These are phyloP conservation scores for Philhelius pedissequus DNA, from an alignment of 2,888 invertebrate genomes.

Conservation along the genomic window DNA sequence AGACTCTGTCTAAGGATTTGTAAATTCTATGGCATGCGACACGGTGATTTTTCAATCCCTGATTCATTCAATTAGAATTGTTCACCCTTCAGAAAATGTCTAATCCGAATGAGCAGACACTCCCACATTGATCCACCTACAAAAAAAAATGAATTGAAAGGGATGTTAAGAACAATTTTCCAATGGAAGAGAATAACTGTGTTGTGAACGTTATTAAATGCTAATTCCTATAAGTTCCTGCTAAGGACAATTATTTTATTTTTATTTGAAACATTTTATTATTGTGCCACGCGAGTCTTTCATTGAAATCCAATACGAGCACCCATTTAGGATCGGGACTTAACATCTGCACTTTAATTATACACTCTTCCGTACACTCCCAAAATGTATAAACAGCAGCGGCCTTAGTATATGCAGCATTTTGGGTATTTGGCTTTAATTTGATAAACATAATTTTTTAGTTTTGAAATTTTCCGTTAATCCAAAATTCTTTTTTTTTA, in stretches of 20 bases:
- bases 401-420: neutral
- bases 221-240: slow-evolving; percentile 65
- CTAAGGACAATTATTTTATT: slow-evolving; percentile 65
- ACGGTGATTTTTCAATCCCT: slow-evolving; percentile 66
- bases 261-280: slow-evolving; percentile 69
- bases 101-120: slow-evolving; percentile 63
- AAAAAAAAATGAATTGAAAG: slow-evolving; percentile 45
- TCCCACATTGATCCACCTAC: slow-evolving; percentile 64
- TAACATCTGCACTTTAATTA: slow-evolving; percentile 67
- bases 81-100: slow-evolving; percentile 64
- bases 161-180: slow-evolving; percentile 57
- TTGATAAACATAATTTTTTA: neutral
- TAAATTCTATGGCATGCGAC: slow-evolving; percentile 63
- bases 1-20: slow-evolving; percentile 8
- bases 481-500: neutral
- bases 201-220: slow-evolving; percentile 66
- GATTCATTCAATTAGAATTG: slow-evolving; percentile 67
- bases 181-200: slow-evolving; percentile 44
- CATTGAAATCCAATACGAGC: slow-evolving; percentile 51
- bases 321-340: slow-evolving; percentile 33
- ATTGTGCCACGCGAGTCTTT: slow-evolving; percentile 66
- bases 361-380: slow-evolving; percentile 46
- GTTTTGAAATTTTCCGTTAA: slow-evolving; percentile 18
- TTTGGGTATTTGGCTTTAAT: neutral
- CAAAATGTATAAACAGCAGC: slow-evolving; percentile 6